Evolutionary conservation across 2,797 vertebrate species (phyloP).

Genomic region (Zalophus californianus): DNA sequence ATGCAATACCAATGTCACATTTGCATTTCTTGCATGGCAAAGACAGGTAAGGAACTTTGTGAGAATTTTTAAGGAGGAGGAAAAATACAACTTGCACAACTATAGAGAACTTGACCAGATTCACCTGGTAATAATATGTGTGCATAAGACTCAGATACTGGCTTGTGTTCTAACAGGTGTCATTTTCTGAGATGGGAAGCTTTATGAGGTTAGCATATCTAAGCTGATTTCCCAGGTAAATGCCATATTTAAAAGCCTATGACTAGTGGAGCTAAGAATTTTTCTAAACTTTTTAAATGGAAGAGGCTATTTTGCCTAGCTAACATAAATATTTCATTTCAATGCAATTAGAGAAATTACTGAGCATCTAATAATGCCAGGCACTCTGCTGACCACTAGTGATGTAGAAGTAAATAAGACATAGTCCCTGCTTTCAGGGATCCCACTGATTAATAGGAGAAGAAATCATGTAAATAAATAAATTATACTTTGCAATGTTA

Average conservation of each 20-base stretch:
- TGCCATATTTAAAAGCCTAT: background rate
- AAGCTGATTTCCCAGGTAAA: background rate
- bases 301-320: background rate
- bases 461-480: background rate
- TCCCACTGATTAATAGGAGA: background rate
- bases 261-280: background rate
- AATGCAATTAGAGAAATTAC: background rate
- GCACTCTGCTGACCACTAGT: background rate
- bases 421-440: background rate
- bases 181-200: background rate
- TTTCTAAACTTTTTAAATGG: slow-evolving; percentile 12
- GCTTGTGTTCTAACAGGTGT: background rate
- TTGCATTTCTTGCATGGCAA: background rate
- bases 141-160: background rate
- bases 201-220: background rate
- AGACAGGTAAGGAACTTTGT: background rate
- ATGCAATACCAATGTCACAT: background rate
- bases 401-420: background rate
- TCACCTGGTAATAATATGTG: background rate
- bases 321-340: slow-evolving; percentile 13
- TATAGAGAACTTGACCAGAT: background rate
- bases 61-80: background rate
- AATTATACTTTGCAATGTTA: background rate
- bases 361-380: background rate
- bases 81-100: background rate